Base-by-base conservation (phyloP, 2,888 invertebrate genomes). In the Encarsia formosa region DNA sequence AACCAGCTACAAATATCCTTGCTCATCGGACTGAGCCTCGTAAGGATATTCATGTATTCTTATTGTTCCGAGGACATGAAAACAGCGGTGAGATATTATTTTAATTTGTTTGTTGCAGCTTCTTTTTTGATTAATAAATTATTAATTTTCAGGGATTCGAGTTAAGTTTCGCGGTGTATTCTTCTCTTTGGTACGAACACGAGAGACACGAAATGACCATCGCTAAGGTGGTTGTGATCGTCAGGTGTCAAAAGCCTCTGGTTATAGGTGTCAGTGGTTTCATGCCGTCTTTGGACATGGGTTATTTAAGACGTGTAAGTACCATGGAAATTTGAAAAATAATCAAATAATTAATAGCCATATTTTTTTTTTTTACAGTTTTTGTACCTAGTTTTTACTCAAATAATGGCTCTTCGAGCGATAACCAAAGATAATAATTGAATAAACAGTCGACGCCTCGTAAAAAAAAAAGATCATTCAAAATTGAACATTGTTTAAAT, bases 161-260 rank as follows among this genome's bases (percentile, higher is more conserved):
- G 11, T 31, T 46, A 13, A 18, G n/a, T 1, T 8, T 18, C 18
- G 4, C 40, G 4, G 8, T 48, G 8, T 48, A 40, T 32, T 40
- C 13, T 9, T n/a, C 32, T 1, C 2, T 4, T 13, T 48, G 47
- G 47, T 39, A 40, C 23, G 18, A 11, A 4, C 47, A n/a, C n/a
- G n/a, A n/a, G n/a, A n/a, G n/a, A n/a, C n/a, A n/a, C n/a, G n/a
- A n/a, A n/a, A n/a, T 40, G 18, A n/a, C 24, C 8, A 4, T 34
- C 13, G 47, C 47, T 8, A 48, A 48, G 31, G n/a, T 23, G 11
- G 13, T 49, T 20, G 20, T 49, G 2, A 41, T 49, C 16, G 11
- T 9, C 4, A 32, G 32, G 24, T 32, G 35, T 34, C 48, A 48
- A 26, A 40, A 41, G 9, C 20, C 26, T n/a, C 29, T 46, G 9